Base-by-base conservation (phyloP, 2,888 invertebrate species). In the Allacma fusca region DNA sequence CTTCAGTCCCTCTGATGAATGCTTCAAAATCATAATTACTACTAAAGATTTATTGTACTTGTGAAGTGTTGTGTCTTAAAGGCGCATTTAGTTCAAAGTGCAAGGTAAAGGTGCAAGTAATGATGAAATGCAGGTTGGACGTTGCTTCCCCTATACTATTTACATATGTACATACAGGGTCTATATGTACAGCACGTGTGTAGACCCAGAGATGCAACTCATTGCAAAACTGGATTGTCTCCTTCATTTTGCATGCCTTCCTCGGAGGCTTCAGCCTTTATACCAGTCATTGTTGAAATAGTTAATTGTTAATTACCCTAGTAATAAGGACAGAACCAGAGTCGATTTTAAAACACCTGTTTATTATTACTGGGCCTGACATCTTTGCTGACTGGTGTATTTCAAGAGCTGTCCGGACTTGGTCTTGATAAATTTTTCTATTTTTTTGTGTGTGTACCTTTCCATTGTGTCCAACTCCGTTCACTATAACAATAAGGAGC, bases 51-150 rank as follows among this genome's bases (percentile, higher is more conserved):
- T 34, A 50, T n/a, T 16, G 16, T 50, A 16, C 19, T 50, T 50
- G n/a, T 50, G 50, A 50, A 50, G 50, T 50, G n/a, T 7, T 7
- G 34, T n/a, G 50, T 50, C 19, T 50, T 5, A 50, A n/a, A 50
- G 50, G n/a, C n/a, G 50, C 50, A 50, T 50, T 50, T 50, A n/a
- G 50, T 19, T 50, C 50, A 50, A 50, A 50, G 50, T 50, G 50
- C 50, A 50, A 50, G 50, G 19, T 50, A 50, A 50, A 50, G n/a
- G n/a, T 50, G 50, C 50, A 50, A 50, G 50, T 50, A 50, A 50
- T 50, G 50, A 50, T 50, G 50, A 50, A 50, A 50, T 50, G 50
- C 50, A 50, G n/a, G 9, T 50, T 50, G 19, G 16, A 50, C 5
- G n/a, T 5, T 13, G 7, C 5, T 13, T 40, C 40, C n/a, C n/a